phyloP scores from a whole-genome alignment of 2,113 vertebrate species.

The Mungos mungo region DNA sequence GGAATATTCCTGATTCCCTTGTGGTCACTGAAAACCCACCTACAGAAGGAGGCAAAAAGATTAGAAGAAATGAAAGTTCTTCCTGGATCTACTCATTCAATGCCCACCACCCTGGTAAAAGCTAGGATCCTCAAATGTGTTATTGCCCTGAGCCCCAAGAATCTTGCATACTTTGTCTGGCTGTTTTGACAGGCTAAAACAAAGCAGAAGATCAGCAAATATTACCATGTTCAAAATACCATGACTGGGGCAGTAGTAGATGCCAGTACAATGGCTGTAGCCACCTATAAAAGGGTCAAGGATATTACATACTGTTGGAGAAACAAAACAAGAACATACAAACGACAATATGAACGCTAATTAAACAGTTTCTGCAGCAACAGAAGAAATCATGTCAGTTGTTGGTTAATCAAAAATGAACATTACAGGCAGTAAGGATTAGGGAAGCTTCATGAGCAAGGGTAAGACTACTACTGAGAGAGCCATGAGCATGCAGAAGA shows the following conservation, averaged over 20 bases:
- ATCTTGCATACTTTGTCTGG: background rate
- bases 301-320: background rate
- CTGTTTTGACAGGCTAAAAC: background rate
- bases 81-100: background rate
- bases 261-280: background rate
- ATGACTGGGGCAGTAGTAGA: background rate
- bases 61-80: background rate
- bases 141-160: no score
- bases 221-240: background rate
- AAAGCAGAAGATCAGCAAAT: background rate
- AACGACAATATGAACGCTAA: background rate
- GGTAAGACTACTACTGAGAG: background rate
- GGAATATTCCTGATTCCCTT: background rate
- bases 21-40: background rate
- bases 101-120: background rate
- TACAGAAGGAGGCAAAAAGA: background rate
- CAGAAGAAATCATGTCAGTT: background rate
- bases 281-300: background rate
- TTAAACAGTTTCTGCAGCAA: background rate
- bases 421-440: background rate
- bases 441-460: background rate
- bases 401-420: background rate
- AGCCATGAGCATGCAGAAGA: background rate
- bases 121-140: background rate
- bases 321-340: background rate